Evolutionary conservation across 2,888 invertebrate genomes (phyloP), one percentile per base, ranked within the genome.

Genomic region (Cantharis lateralis): DNA sequence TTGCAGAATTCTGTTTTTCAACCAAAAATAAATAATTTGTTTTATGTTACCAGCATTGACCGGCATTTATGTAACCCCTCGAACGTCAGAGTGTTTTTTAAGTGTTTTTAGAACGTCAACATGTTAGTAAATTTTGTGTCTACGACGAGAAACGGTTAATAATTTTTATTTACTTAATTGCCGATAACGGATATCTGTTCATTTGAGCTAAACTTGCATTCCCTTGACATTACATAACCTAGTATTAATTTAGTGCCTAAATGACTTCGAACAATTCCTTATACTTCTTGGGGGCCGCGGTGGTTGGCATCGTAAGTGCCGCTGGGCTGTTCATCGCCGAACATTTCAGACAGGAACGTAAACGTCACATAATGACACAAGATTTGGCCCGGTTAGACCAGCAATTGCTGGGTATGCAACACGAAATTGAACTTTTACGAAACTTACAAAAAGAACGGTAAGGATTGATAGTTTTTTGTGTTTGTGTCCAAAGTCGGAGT

Each of bases 241-340:
- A 48, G 48, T 48, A 7, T 5, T 48, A 48, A 48, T 7, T 48
- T 48, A 48, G 48, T 48, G 48, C 48, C 48, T 48, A 48, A 48
- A 81, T 80, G 80, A 75, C 80, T 10, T 71, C 79, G 13, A 73
- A 77, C n/a, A 78, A 78, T 68, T 16, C 74, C 9, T 79, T 79
- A 73, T 80, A 79, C 71, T 78, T 87, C 70, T 74, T 87, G 78
- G 87, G 87, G 15, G 87, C 87, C 71, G 86, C 86, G n/a, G 82
- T 87, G 20, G 79, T 88, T 76, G 88, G 88, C 5, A 83, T 87
- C 0, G 85, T 88, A 18, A 85, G 87, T 80, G 88, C 88, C 15
- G 88, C 87, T 28, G 85, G 86, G 10, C 81, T 88, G 78, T 86
- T 85, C 70, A 79, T 88, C 3, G 84, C 84, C n/a, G 87, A 88